These are phyloP conservation scores for Morone saxatilis DNA, from an alignment of 2,113 vertebrate genomes.

Conservation along the genomic window DNA sequence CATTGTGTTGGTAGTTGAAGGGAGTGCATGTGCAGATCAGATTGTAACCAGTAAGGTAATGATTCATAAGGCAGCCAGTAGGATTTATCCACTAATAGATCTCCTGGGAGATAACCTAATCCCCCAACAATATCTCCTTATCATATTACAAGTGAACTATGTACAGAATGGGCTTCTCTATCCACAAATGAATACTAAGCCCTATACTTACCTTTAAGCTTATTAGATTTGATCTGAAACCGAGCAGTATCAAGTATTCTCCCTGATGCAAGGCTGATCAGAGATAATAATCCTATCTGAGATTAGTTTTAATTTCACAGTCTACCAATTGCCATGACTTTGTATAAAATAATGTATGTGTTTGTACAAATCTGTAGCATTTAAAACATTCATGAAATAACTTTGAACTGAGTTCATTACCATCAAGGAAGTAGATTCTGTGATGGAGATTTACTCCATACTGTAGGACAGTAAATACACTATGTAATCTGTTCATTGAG, in stretches of 20 bases:
- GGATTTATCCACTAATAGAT: conserved; percentile 82
- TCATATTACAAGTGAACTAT: conserved; percentile 84
- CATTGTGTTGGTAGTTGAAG: conserved; percentile 42
- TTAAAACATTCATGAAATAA: conserved; percentile 17
- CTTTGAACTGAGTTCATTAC: conserved; percentile 8
- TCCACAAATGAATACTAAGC: conserved; percentile 79
- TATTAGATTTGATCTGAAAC: conserved; percentile 82
- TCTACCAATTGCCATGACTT: conserved; percentile 35
- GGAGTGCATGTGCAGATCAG: conserved; percentile 51
- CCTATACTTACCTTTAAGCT: conserved; percentile 80
- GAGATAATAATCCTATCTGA: conserved; percentile 72
- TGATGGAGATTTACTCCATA: conserved; percentile 25
- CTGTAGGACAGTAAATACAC: conserved; percentile 58
- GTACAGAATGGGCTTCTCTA: conserved; percentile 75
- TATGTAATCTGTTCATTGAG: conserved; percentile 70
- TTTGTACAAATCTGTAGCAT: neutral
- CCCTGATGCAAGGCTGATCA: conserved; percentile 72
- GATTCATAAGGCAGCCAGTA: conserved; percentile 76
- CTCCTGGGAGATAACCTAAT: conserved; percentile 82
- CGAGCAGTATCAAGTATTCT: conserved; percentile 72
- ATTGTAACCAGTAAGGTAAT: conserved; percentile 75
- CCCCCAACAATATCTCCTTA: conserved; percentile 84
- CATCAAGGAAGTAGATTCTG: neutral
- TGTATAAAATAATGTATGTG: conserved; percentile 31
- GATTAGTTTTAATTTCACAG: conserved; percentile 70